phyloP scores from a whole-genome alignment of 2,888 invertebrate genomes.

The Euplagia quadripunctaria region DNA sequence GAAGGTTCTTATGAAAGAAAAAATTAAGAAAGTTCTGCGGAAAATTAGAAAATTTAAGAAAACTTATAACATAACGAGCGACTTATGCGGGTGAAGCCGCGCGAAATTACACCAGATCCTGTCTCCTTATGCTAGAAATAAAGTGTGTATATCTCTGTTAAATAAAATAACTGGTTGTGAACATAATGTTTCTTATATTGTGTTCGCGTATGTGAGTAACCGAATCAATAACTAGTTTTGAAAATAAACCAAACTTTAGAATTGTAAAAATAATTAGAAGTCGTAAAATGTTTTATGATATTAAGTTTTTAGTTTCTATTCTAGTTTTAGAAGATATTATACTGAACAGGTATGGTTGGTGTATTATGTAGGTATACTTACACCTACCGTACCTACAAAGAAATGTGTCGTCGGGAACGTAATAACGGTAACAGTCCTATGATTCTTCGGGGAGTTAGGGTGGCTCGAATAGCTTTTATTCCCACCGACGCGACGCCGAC shows the following conservation, averaged over 20 bases:
- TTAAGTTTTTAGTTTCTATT: slow-evolving; percentile 22
- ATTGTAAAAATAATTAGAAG: slow-evolving; percentile 30
- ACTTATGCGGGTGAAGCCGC: no score
- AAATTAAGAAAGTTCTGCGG: no score
- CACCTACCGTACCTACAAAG: background rate
- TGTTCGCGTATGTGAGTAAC: background rate
- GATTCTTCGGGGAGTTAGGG: no score
- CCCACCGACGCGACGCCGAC: no score
- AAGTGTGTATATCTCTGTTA: background rate
- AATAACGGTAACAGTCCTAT: no score
- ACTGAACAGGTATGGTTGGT: background rate
- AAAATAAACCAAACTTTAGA: slow-evolving; percentile 24
- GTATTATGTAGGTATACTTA: background rate
- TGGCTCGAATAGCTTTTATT: no score
- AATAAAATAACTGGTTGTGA: slow-evolving; percentile 1
- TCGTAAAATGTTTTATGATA: slow-evolving; percentile 31
- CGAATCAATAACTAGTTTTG: slow-evolving; percentile 30
- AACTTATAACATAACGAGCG: no score
- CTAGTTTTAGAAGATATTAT: slow-evolving; percentile 9
- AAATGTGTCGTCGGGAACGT: background rate
- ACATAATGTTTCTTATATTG: background rate
- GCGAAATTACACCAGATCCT: no score
- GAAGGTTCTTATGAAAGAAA: no score
- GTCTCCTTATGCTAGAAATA: background rate
- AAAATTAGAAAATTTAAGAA: no score